Evolutionary conservation across 92 coral and sea anemone species (phyloP), one percentile per base, ranked within the genome.

Genomic region (Isaurus tuberculatus): DNA sequence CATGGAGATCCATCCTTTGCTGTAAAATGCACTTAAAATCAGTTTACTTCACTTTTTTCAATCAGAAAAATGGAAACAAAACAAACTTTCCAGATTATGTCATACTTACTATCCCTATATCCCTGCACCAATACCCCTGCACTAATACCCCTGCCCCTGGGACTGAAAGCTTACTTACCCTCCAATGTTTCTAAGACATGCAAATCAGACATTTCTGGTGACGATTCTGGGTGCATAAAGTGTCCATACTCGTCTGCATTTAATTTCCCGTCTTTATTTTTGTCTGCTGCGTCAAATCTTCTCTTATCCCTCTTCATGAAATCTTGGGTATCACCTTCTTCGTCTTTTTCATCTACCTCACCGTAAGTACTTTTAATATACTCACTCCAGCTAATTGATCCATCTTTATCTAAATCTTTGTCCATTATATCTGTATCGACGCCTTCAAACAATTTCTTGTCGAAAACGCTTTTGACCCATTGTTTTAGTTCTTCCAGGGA

Each of bases 171-270:
- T 4, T 0, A n/a, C 88, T 63, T 67, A 97, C 99, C 99, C 91
- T 97, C 99, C 36, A 94, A 83, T 27, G 99, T 97, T 51, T 97
- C 99, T 40, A 88, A 33, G 48, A 95, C 91, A 60, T 97, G 94
- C 65, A 97, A 68, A 30, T 94, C 99, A 70, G 92, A 89, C 99
- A 97, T 94, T 65, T 92, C 98, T 32, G 94, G 84, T 28, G 98
- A 92, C 20, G 97, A 92, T 34, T 97, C 99, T 5, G 99, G 99
- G 71, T 97, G 99, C 75, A 92, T 42, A 68, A 94, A 94, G 67
- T 87, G 83, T 3, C 81, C 95, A 72, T 72, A 93, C 68, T 97
- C 99, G 27, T 87, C 84, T 25, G 79, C 70, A 43, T 71, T 70
- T 17, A 97, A 75, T 51, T 88, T 86, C 0, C 98, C 98, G 72